Evolutionary conservation across 92 coral and sea anemone genomes (phyloP).

Genomic region (Porites divaricata): DNA sequence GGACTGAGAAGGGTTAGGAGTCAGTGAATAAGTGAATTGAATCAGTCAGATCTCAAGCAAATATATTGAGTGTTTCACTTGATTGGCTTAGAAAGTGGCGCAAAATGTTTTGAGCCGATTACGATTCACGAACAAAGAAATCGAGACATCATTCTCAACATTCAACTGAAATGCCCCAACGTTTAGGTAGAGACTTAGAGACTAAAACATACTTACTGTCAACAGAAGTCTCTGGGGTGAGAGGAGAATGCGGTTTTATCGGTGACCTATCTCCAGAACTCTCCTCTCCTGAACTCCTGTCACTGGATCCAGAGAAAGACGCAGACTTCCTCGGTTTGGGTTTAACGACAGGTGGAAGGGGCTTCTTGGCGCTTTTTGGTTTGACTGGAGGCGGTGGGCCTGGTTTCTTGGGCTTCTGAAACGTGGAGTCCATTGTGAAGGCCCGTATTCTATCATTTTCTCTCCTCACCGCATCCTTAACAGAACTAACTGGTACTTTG

Average conservation of each 20-base stretch:
- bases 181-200: too few species aligned
- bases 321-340: slow-evolving; percentile 71
- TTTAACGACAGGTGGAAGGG: slow-evolving; percentile 77
- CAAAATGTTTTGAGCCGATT: too few species aligned
- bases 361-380: slow-evolving; percentile 85
- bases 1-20: too few species aligned
- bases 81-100: too few species aligned
- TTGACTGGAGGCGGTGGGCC: slow-evolving; percentile 84
- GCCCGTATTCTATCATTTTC: slow-evolving; percentile 29
- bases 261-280: slow-evolving; percentile 30
- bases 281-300: slow-evolving; percentile 37
- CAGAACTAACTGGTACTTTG: background rate
- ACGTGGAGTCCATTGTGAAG: slow-evolving; percentile 19
- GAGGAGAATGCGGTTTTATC: slow-evolving; percentile 16
- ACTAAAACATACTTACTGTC: slow-evolving; percentile 26
- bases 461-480: slow-evolving; percentile 14
- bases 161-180: too few species aligned
- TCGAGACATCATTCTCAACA: too few species aligned
- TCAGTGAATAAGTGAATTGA: too few species aligned
- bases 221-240: background rate
- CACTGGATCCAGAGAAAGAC: slow-evolving; percentile 37
- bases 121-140: too few species aligned
- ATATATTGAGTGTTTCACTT: too few species aligned
- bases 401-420: slow-evolving; percentile 48
- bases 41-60: too few species aligned